Conservation (phyloP, 2,888 invertebrate species). For the Pollenia amentaria region DNA sequence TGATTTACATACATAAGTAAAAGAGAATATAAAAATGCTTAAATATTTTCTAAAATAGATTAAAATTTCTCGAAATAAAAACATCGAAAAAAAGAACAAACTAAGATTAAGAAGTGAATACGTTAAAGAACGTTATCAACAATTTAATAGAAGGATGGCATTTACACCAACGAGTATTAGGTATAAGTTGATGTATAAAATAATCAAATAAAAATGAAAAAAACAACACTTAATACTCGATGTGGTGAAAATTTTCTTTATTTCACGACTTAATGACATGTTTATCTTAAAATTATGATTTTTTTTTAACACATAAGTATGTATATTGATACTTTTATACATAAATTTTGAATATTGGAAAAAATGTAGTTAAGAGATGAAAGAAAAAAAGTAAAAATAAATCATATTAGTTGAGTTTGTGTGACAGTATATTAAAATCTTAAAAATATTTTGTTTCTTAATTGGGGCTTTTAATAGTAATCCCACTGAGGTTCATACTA, state of each 20-base stretch:
- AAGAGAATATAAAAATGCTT: constrained; percentile 5
- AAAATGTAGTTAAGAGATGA: constrained; percentile 4
- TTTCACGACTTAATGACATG: constrained; percentile 3
- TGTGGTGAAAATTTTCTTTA: background rate
- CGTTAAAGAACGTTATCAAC: constrained; percentile 20
- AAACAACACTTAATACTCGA: constrained; percentile 3
- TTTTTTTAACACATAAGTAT: background rate
- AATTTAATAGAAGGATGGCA: background rate
- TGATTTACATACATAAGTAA: background rate
- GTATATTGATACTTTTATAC: constrained; percentile 1
- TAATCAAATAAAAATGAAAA: background rate
- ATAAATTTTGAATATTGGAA: background rate
- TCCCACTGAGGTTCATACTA: constrained; percentile 73
- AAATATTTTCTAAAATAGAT: constrained; percentile 36
- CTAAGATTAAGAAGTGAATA: background rate
- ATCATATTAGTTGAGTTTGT: constrained; percentile 51
- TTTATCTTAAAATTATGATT: constrained; percentile 18
- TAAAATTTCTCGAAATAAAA: constrained; percentile 2
- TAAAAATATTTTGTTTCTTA: constrained; percentile 60
- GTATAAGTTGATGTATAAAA: background rate
- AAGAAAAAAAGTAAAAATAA: constrained; percentile 25
- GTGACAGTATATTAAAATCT: constrained; percentile 52
- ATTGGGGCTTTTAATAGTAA: constrained; percentile 38
- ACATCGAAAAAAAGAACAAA: background rate
- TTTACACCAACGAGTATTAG: background rate